Conservation (phyloP, 2,113 vertebrate genomes). For the Istiophorus platypterus region DNA sequence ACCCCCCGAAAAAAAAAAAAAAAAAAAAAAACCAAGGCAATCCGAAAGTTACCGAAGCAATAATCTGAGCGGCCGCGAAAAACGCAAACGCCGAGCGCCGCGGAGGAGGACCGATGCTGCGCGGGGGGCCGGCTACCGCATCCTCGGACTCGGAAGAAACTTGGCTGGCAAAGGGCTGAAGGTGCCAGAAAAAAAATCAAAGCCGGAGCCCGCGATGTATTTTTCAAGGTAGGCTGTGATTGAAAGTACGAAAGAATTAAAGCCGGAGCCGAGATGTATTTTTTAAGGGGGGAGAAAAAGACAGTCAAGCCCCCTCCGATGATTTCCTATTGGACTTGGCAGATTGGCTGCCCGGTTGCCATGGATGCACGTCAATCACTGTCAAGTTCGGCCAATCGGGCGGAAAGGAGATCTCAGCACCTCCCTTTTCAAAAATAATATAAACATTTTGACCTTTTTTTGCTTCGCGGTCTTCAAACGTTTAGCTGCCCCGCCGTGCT, state of each 20-base stretch:
- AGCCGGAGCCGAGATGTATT: constrained; percentile 83
- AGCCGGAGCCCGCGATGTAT: constrained; percentile 79
- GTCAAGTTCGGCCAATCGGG: constrained; percentile 93
- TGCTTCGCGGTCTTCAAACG: constrained; percentile 72
- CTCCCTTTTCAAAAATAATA: constrained; percentile 85
- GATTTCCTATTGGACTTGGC: constrained; percentile 92
- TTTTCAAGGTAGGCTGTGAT: constrained; percentile 80
- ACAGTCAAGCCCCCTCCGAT: constrained; percentile 84
- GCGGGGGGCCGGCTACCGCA: constrained; percentile 79
- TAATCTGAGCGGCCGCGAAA: constrained; percentile 68
- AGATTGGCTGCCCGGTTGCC: constrained; percentile 91
- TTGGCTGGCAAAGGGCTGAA: constrained; percentile 78
- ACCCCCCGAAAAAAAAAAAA: too few species aligned
- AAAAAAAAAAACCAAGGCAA: constrained; percentile 77
- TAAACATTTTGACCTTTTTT: constrained; percentile 86
- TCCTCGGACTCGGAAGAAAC: constrained; percentile 77
- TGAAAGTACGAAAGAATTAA: constrained; percentile 83
- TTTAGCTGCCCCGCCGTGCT: constrained; percentile 67
- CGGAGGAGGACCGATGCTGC: constrained; percentile 72
- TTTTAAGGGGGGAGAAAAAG: constrained; percentile 85
- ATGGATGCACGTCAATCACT: constrained; percentile 95
- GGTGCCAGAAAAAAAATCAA: constrained; percentile 74
- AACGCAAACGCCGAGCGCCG: constrained; percentile 37
- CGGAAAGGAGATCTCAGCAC: constrained; percentile 84
- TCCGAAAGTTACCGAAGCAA: constrained; percentile 78